A percentile compares a stretch with the other conserved stretches of the same genome.
phyloP scores from a whole-genome alignment of 2,113 vertebrate genomes.

The Aptenodytes patagonicus region DNA sequence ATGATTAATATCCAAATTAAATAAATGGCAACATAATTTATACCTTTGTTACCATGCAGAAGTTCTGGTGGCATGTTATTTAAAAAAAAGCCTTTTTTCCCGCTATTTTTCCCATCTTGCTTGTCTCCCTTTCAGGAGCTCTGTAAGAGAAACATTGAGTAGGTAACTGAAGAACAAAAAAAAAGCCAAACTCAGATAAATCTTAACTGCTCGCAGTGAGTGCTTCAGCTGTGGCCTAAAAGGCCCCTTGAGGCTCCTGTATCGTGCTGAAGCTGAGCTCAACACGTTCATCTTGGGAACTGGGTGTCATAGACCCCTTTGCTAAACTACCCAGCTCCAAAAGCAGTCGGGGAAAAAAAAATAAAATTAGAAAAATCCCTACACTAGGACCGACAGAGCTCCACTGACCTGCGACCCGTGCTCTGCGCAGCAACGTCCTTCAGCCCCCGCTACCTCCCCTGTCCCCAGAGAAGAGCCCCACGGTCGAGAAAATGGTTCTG shows the following conservation, averaged over 20 bases:
- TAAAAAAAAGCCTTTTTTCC: background rate
- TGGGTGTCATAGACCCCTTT: accelerated
- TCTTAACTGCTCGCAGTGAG: background rate
- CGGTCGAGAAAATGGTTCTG: background rate
- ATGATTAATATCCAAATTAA: background rate
- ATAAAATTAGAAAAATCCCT: accelerated
- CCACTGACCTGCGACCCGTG: background rate
- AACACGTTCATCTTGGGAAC: background rate
- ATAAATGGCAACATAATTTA: background rate
- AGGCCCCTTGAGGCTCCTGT: background rate
- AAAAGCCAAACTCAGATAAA: background rate
- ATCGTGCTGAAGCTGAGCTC: background rate
- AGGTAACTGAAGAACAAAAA: background rate
- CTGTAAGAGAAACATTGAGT: conserved; percentile 19
- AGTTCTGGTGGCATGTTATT: conserved; percentile 23
- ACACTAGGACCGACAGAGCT: accelerated
- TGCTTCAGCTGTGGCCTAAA: background rate
- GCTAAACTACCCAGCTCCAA: background rate
- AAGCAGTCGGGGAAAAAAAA: background rate
- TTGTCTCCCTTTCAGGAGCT: background rate
- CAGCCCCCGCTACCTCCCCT: background rate
- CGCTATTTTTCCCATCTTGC: conserved; percentile 10
- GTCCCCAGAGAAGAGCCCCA: background rate
- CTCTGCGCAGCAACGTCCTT: background rate
- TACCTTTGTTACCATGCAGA: conserved; percentile 26